Evolutionary conservation across 2,113 vertebrate genomes (phyloP), one percentile per base, ranked within the genome.

Genomic region (Cavia porcellus): DNA sequence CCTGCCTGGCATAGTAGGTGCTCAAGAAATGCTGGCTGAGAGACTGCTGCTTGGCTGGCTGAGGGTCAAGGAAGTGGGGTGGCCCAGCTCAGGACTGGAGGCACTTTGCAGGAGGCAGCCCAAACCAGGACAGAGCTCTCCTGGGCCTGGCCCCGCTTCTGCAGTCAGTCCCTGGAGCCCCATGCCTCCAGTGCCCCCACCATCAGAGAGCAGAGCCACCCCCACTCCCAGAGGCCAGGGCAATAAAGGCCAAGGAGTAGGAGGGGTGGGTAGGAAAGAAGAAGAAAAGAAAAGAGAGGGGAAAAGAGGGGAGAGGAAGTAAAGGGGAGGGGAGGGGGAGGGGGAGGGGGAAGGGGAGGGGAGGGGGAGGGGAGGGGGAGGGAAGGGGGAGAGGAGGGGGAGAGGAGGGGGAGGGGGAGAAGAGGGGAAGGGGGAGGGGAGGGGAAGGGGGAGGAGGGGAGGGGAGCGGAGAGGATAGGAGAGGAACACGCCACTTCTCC

Each of bases 91-190:
- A 3, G 55, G 15, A 62, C 79, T 4, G 6, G 5, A 55, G 84
- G 72, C 24, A 9, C 35, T 24, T 19, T 7, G 1, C 1, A 45
- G 45, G 45, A 64, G 57, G 5, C 20, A 30, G 42, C 70, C 20
- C 30, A 11, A 55, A 50, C 50, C 11, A 62, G 83, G 1, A 13
- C 66, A 50, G 59, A 55, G 5, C 17, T 68, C 89, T 70, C 57
- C 38, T 45, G 25, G 32, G 2, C 0, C 10, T 2, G 14, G 25
- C 7, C 47, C 42, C 42, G n/a, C n/a, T 35, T 30, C 10, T 20
- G 8, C 35, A 13, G 42, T 32, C 74, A 45, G 45, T 10, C n/a
- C 9, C n/a, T 42, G 28, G 25, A 42, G 38, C 70, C 52, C 50
- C 50, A 47, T 0, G 32, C 42, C 17, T 17, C 61, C 61, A 14